Evolutionary conservation across 2,888 invertebrate species (phyloP), one percentile per base, ranked within the genome.

Genomic region (Apotomis betuletana): DNA sequence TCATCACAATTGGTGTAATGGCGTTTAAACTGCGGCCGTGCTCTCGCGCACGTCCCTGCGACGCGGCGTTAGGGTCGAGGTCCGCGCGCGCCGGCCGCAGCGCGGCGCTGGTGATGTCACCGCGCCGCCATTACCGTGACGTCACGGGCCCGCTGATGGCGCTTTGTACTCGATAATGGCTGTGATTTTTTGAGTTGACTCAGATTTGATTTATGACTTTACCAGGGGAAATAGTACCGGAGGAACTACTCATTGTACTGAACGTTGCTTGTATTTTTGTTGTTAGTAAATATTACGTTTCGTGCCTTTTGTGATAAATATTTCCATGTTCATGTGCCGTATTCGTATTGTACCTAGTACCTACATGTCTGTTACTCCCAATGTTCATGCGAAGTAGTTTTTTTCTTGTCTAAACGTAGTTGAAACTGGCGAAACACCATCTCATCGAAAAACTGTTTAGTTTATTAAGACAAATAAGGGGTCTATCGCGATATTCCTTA

Each of bases 91-190:
- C 49, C 36, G 15, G 27, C 15, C 12, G 60, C 6, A n/a, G 60
- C 3, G 12, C 8, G 5, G n/a, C 3, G 49, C 3, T 65, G 59
- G 65, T 67, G 60, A 60, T 65, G 54, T 49, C 65, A 69, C 46
- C 46, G 46, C 15, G 54, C 61, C 67, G 62, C 68, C 62, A 72
- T 68, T 72, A 54, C 27, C 38, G 58, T 72, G 71, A 68, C 71
- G 72, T 73, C 72, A 73, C 69, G 63, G 63, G 55, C 67, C 55
- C 68, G 68, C 61, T 67, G 68, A 69, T 61, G 68, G 68, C 44
- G 70, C 70, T 70, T 70, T 70, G 67, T 70, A 70, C 60, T 65
- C 63, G 55, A 67, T 70, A 70, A 70, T 70, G 60, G 70, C 60
- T 27, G 54, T 44, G 70, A 67, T 70, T 70, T 70, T 70, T 61